Conservation (phyloP, 1,140 invertebrate species). For the Drosophila equinoxialis region DNA sequence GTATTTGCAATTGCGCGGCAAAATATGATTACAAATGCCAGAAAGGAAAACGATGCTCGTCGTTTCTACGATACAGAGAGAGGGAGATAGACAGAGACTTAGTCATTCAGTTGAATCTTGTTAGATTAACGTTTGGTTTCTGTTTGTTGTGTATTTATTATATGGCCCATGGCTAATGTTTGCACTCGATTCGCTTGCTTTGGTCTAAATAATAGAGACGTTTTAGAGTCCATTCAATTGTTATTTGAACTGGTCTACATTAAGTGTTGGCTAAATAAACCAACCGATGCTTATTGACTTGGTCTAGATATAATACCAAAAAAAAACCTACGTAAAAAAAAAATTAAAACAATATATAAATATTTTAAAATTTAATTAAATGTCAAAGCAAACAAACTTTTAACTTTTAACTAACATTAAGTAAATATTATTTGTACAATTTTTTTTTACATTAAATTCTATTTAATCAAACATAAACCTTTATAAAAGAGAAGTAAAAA, state of each 20-base stretch:
- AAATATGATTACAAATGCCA: slow-evolving; percentile 77
- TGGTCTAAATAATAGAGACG: slow-evolving; percentile 32
- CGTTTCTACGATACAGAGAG: slow-evolving; percentile 14
- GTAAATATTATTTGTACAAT: too few species aligned
- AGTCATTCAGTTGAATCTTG: slow-evolving; percentile 41
- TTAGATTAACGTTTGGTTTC: slow-evolving; percentile 69
- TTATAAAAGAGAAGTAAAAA: too few species aligned
- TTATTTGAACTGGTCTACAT: slow-evolving; percentile 2
- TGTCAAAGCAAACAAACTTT: too few species aligned
- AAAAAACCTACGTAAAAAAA: background rate
- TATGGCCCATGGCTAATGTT: slow-evolving; percentile 50
- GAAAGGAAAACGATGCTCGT: slow-evolving; percentile 34
- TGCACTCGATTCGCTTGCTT: slow-evolving; percentile 29
- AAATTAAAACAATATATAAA: too few species aligned
- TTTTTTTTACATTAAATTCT: too few species aligned
- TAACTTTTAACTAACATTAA: too few species aligned
- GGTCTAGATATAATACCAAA: background rate
- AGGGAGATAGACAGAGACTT: too few species aligned
- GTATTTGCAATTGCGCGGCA: slow-evolving; percentile 67
- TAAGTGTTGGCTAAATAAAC: slow-evolving; percentile 11
- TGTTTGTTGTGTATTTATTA: slow-evolving; percentile 8
- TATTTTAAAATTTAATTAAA: too few species aligned
- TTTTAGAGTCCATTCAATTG: slow-evolving; percentile 9
- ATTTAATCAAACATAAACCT: too few species aligned
- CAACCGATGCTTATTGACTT: background rate